Evolutionary conservation across 2,888 invertebrate species (phyloP).

Genomic region (Drosophila mulleri): DNA sequence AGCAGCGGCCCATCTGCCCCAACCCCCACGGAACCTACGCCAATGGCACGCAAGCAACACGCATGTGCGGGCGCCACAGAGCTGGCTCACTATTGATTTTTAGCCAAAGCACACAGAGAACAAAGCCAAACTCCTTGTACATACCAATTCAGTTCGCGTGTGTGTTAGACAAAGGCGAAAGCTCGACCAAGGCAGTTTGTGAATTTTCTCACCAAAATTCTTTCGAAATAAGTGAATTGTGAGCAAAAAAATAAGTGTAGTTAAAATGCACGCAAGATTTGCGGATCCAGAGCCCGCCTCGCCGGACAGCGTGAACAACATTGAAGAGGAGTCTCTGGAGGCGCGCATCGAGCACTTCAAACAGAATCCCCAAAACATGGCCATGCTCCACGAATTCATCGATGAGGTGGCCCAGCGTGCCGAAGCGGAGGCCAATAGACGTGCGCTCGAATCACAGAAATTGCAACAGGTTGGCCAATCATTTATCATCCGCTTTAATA

Average conservation of each 20-base stretch:
- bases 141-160: conserved; percentile 45
- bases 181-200: conserved; percentile 8
- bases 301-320: conserved; percentile 59
- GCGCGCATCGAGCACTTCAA: conserved; percentile 87
- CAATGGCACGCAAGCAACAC: conserved; percentile 38
- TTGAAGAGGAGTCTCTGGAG: conserved; percentile 81
- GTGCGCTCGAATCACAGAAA: conserved; percentile 85
- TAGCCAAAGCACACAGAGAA: conserved; percentile 33
- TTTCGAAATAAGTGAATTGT: conserved; percentile 8
- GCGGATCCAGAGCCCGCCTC: conserved; percentile 74
- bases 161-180: conserved; percentile 40
- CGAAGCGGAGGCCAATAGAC: conserved; percentile 87
- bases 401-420: conserved; percentile 88
- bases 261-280: conserved; percentile 81
- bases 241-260: conserved; percentile 27
- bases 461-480: conserved; percentile 85
- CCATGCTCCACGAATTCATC: conserved; percentile 87
- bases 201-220: conserved; percentile 7
- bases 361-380: conserved; percentile 87
- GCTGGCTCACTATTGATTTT: conserved; percentile 51
- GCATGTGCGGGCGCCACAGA: conserved; percentile 52
- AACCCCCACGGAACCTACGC: background rate
- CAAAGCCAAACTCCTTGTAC: conserved; percentile 54
- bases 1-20: background rate
- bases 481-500: conserved; percentile 36